Evolutionary conservation across 2,888 invertebrate genomes (phyloP).

Genomic region (Apamea crenata): DNA sequence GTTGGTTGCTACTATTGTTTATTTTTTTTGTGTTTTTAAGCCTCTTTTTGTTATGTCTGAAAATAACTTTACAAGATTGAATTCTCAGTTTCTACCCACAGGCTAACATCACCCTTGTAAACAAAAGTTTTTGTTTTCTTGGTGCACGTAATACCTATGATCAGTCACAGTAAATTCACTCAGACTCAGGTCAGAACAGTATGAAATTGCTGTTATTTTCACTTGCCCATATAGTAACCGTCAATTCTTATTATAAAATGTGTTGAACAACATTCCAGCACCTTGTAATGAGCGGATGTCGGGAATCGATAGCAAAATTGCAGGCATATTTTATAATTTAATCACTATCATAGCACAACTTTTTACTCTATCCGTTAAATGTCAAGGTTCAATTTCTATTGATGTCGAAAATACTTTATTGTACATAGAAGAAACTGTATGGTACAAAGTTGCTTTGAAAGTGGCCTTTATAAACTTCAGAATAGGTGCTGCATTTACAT

Average conservation of each 20-base stretch:
- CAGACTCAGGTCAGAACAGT: slow-evolving; percentile 58
- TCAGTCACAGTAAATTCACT: slow-evolving; percentile 63
- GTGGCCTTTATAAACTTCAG: slow-evolving; percentile 78
- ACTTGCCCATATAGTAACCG: slow-evolving; percentile 75
- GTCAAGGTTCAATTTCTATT: slow-evolving; percentile 72
- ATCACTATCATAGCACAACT: slow-evolving; percentile 61
- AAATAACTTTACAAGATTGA: neutral
- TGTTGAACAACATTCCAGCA: slow-evolving; percentile 87
- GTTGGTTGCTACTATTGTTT: neutral
- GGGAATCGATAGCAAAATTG: slow-evolving; percentile 88
- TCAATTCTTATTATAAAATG: slow-evolving; percentile 84
- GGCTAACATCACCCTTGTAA: slow-evolving; percentile 20
- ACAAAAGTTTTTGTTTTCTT: slow-evolving; percentile 41
- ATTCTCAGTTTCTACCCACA: slow-evolving; percentile 3
- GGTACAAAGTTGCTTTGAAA: slow-evolving; percentile 79
- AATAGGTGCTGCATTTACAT: slow-evolving; percentile 81
- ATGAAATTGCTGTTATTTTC: slow-evolving; percentile 76
- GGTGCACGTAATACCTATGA: slow-evolving; percentile 53
- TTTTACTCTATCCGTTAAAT: slow-evolving; percentile 65
- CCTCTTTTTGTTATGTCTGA: neutral
- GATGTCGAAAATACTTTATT: slow-evolving; percentile 67
- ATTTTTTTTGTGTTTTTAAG: neutral
- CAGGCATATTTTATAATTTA: slow-evolving; percentile 85
- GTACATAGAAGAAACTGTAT: slow-evolving; percentile 74
- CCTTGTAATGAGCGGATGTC: slow-evolving; percentile 89